phyloP scores from a whole-genome alignment of 2,113 vertebrate species.

The Excalfactoria chinensis region DNA sequence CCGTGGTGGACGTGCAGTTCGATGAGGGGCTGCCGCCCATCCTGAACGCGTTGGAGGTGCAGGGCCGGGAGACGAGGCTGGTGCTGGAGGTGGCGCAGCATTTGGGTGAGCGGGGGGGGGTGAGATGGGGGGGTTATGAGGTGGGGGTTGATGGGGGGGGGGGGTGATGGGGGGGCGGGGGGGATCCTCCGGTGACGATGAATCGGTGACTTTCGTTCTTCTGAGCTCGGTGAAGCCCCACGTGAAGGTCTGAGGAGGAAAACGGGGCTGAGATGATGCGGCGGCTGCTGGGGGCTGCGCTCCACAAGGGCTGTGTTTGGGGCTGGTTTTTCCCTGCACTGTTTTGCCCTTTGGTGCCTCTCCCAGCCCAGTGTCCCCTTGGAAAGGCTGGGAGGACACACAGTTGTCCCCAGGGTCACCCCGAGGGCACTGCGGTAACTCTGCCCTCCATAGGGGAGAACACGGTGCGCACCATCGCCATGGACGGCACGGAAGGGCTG shows the following conservation, averaged over 20 bases:
- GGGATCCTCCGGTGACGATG: conserved; percentile 77
- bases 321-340: neutral
- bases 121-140: no score
- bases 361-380: neutral
- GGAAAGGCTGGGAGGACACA: neutral
- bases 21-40: conserved; percentile 95
- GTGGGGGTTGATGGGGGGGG: no score
- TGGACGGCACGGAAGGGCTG: conserved; percentile 97
- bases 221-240: conserved; percentile 85
- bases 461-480: conserved; percentile 96
- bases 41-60: conserved; percentile 94
- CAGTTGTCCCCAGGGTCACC: neutral
- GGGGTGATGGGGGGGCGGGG: no score
- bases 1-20: conserved; percentile 98
- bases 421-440: neutral
- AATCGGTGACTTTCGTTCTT: conserved; percentile 88
- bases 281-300: neutral
- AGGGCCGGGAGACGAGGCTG: conserved; percentile 89
- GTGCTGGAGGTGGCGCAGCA: conserved; percentile 98
- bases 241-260: conserved; percentile 72
- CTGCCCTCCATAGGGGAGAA: conserved; percentile 85
- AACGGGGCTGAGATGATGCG: no score
- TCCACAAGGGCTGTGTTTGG: no score
- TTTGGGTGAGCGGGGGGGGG: conserved; percentile 83
- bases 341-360: neutral